Base-by-base conservation (phyloP, 2,113 vertebrate species). In the Neolamprologus caudopunctatus region DNA sequence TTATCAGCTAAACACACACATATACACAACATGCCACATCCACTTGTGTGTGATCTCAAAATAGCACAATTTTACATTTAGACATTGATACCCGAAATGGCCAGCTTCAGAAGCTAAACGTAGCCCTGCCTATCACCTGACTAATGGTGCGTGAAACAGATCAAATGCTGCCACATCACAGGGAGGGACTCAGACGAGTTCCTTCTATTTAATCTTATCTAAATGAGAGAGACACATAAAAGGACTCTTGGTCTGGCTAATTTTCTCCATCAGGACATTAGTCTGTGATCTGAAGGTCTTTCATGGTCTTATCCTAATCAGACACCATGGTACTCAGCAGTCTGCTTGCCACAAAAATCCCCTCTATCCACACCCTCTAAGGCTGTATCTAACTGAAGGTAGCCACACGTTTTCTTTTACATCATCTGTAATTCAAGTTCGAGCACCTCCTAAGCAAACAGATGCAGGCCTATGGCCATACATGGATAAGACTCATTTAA, bases 181-280 rank as follows among this genome's bases (percentile, higher is more conserved):
- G 79, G 57, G 80, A 88, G 42, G 80, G 78, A 91, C 81, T 90
- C 92, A 55, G 84, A 82, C 14, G 8, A 93, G 89, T 91, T 94
- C 83, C 82, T 85, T 85, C 63, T 79, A 92, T 95, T 95, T 93
- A 94, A 94, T 96, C 95, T 93, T 81, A 95, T 95, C 92, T 94
- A 94, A 95, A 94, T 94, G 87, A 95, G 88, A 93, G 37, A 57
- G 92, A 91, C 85, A 95, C 94, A 94, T 95, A 91, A 96, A 96
- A 95, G 91, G 89, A 79, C 84, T 84, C 85, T 66, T 82, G 88
- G 86, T 37, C 88, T 14, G 31, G 90, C 88, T 93, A 88, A 94
- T 95, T 95, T 95, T 92, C 95, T 93, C 91, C 92, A 94, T 93
- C 92, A 92, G 87, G 83, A 93, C 82, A 82, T 80, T 45, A 81